Evolutionary conservation across 2,113 vertebrate species (phyloP).

Genomic region (Regulus satrapa): DNA sequence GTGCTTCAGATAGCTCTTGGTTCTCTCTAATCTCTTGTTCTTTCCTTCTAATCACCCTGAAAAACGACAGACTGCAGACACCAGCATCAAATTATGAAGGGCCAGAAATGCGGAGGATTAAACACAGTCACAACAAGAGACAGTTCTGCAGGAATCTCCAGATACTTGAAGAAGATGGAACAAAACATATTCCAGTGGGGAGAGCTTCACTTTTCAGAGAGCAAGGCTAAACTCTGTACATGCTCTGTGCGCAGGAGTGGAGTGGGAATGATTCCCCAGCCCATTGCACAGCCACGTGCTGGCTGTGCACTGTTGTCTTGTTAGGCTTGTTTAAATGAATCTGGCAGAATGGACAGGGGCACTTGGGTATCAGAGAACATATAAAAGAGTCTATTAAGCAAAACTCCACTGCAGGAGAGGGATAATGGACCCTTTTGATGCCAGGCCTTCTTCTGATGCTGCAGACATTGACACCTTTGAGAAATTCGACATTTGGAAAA

Average conservation of each 20-base stretch:
- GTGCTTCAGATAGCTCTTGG: neutral
- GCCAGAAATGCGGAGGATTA: neutral
- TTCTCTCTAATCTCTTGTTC: conserved; percentile 40
- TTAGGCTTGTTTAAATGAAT: neutral
- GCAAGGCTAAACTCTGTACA: neutral
- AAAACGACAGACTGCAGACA: neutral
- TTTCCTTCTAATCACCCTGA: neutral
- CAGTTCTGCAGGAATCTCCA: neutral
- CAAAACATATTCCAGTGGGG: neutral
- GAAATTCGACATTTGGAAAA: neutral
- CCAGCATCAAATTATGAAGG: neutral
- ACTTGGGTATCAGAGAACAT: neutral
- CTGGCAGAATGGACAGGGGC: neutral
- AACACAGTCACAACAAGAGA: neutral
- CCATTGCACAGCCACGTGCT: neutral
- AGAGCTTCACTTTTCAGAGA: neutral
- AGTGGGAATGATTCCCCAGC: neutral
- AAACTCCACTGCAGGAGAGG: neutral
- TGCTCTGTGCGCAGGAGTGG: neutral
- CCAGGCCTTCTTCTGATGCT: neutral
- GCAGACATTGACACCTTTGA: neutral
- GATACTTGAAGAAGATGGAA: neutral
- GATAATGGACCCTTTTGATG: neutral
- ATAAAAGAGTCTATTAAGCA: neutral
- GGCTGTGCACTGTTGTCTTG: neutral